phyloP scores from a whole-genome alignment of 2,113 vertebrate species.

The Apaloderma vittatum region DNA sequence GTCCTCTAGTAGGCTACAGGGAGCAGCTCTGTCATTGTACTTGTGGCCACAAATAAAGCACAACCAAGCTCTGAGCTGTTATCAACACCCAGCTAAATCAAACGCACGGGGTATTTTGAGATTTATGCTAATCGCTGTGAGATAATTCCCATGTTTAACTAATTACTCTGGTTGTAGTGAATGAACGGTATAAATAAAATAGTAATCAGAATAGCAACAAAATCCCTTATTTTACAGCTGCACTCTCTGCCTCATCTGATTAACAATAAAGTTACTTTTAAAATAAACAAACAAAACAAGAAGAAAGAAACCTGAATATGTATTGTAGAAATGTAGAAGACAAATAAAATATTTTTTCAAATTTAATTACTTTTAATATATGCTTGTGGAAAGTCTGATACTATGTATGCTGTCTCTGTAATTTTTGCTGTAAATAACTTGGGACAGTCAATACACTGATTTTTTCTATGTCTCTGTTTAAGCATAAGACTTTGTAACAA shows the following conservation, averaged over 20 bases:
- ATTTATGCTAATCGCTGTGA: background rate
- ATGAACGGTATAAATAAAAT: background rate
- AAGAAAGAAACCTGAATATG: constrained; percentile 79
- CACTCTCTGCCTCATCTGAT: constrained; percentile 75
- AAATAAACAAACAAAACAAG: constrained; percentile 64
- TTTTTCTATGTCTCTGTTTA: constrained; percentile 98
- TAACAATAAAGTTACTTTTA: constrained; percentile 62
- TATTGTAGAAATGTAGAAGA: constrained; percentile 88
- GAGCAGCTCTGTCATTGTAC: constrained; percentile 56
- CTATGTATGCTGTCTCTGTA: constrained; percentile 86
- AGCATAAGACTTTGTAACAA: constrained; percentile 95
- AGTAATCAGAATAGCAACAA: constrained; percentile 58
- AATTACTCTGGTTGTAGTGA: background rate
- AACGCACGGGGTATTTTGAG: background rate
- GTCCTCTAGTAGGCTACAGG: constrained; percentile 45
- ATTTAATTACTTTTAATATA: constrained; percentile 88
- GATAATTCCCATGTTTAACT: constrained; percentile 29
- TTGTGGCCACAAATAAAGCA: constrained; percentile 77
- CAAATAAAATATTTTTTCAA: constrained; percentile 88
- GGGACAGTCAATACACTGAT: constrained; percentile 91
- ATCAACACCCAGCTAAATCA: background rate
- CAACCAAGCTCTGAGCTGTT: constrained; percentile 62
- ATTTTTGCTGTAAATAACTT: constrained; percentile 93
- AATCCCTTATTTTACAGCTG: constrained; percentile 70
- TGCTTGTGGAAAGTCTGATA: constrained; percentile 89